Evolutionary conservation across 2,113 vertebrate species (phyloP), one percentile per base, ranked within the genome.

Genomic region (Brachypteracias leptosomus): DNA sequence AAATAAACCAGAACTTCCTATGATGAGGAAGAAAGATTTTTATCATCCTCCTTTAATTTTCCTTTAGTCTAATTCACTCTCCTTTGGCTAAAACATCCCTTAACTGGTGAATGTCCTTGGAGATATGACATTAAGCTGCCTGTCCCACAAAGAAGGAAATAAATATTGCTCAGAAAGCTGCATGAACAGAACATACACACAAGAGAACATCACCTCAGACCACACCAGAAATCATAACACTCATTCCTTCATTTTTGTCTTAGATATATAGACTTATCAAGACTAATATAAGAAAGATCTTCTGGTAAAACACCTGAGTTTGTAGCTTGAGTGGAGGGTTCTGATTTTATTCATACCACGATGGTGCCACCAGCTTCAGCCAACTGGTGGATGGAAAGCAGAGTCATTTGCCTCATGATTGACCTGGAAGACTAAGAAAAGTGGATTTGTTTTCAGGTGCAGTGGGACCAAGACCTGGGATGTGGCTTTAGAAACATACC

Each of bases 171-270:
- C 33, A 76, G 38, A 68, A 82, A 94, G 8, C 18, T 62, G 7
- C 1, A 1, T 4, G 7, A 36, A 58, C 18, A 66, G 51, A 91
- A 67, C 18, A 38, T 47, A 47, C 0, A 0, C 1, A 2, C n/a
- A 24, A 77, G 26, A 71, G 25, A 77, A 51, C 22, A 36, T 1
- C 1, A 1, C 7, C 25, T 3, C 46, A 81, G 36, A 3, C 1
- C 1, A 57, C 52, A 70, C 2, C 29, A 44, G 35, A 91, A 92
- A 40, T 75, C 36, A 55, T 29, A 78, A 22, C 7, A 61, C 28
- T 2, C 7, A 68, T 57, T 61, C 36, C 62, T 44, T 68, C 5
- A 47, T 47, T 90, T 93, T 44, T 66, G 13, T 49, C 35, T 76
- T 65, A 73, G 38, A 89, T 33, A 6, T 40, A 44, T 18, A 87